Base-by-base conservation (phyloP, 1,140 invertebrate genomes). In the Hermetia illucens region DNA sequence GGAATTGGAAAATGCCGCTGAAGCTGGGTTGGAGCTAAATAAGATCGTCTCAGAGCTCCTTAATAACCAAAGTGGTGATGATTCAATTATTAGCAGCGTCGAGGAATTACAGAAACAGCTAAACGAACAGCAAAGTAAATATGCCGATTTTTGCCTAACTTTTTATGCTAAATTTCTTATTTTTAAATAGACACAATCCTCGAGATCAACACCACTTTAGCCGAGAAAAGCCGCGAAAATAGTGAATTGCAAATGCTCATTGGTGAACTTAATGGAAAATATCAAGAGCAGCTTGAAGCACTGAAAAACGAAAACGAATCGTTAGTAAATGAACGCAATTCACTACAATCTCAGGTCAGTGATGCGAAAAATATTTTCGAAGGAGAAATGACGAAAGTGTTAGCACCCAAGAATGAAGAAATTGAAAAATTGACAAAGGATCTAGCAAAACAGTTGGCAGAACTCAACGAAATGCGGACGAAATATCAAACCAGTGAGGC, bases 31-130 rank as follows among this genome's bases (percentile, higher is more conserved):
- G 16, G 74, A 76, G 53, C 52, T 77, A 18, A 74, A 77, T 48
- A 62, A 66, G 51, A 76, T 76, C 66, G 50, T 81, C 12, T 64
- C 70, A 2, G 75, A 80, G 51, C 64, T 77, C 41, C 58, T 80
- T 19, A 68, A 58, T 36, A 65, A 66, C 15, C 60, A 63, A 30
- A 72, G 63, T 40, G 69, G 70, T 13, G 69, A 72, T 54, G 73
- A 76, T 47, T 68, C 66, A 2, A 51, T 77, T 12, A 65, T 69
- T 37, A 66, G 68, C 42, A 74, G 69, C 13, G 65, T 75, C 1
- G 72, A 75, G 44, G 68, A 75, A 48, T 55, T 77, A 42, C 72
- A 77, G 49, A 60, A 60, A 34, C 70, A 73, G 49, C 45, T 77
- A 6, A 65, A 73, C 35, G 70, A 71, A 44, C 74, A 76, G 43